phyloP scores from a whole-genome alignment of 2,797 vertebrate species.

The Brotula barbata region DNA sequence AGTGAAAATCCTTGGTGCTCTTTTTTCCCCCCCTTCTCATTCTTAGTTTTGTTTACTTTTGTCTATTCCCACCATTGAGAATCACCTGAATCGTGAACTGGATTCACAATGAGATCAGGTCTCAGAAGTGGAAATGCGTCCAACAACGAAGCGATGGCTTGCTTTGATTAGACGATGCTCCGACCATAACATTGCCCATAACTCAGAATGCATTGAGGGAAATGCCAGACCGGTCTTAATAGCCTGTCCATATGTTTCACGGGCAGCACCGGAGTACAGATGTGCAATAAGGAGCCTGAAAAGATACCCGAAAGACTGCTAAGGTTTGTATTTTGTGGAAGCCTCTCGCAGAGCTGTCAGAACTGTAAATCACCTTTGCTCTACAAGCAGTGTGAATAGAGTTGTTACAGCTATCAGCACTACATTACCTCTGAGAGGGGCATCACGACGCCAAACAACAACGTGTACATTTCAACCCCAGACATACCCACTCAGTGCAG shows the following conservation, averaged over 20 bases:
- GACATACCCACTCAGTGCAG: too few species aligned
- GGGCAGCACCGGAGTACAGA: not conserved
- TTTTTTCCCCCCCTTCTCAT: not conserved
- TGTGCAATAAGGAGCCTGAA: not conserved
- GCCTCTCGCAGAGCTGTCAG: not conserved
- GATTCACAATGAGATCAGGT: not conserved
- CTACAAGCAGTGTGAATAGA: not conserved
- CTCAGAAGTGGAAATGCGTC: not conserved
- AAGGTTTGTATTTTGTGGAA: conserved; percentile 1
- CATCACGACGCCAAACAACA: too few species aligned
- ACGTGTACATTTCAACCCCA: not conserved
- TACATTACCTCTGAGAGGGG: not conserved
- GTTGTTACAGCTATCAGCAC: not conserved
- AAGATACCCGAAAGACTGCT: not conserved
- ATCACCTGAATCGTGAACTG: not conserved
- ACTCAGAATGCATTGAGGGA: not conserved
- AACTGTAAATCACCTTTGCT: not conserved
- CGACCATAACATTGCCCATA: too few species aligned
- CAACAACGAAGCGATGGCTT: not conserved
- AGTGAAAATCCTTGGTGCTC: conserved; percentile 52
- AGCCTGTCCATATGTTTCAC: not conserved
- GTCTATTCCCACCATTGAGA: conserved; percentile 23
- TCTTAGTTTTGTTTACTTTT: conserved; percentile 36
- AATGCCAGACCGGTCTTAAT: not conserved
- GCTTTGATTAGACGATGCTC: not conserved